Evolutionary conservation across 2,888 invertebrate species (phyloP), one percentile per base, ranked within the genome.

Genomic region (Auanema freiburgensis): DNA sequence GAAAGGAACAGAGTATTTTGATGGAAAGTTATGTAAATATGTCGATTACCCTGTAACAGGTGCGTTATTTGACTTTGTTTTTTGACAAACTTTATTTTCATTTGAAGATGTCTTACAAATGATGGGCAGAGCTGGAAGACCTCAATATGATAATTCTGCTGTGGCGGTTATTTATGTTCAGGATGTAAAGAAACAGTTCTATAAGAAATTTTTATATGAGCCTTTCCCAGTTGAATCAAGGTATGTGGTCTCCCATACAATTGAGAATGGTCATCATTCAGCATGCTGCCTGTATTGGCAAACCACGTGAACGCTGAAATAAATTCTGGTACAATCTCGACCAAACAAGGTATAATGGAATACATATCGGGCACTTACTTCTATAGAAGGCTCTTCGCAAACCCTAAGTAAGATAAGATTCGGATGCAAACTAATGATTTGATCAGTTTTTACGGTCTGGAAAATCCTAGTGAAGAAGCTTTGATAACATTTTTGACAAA

Each of bases 341-440:
- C 59, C 16, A 70, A 69, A 21, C 73, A 73, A 49, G 67, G 93
- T 76, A 91, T 94, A 55, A 87, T 98, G 63, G 96, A 98, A 85
- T 99, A 98, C 86, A 87, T 98, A 72, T 95, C 97, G 0, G 98
- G 96, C 91, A 99, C 98, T 0, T 99, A 94, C 83, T 94, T 97
- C 87, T 98, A 95, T 87, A 88, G 96, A 57, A 88, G 96, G 18
- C 86, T 97, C 5, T 85, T 95, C 59, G 91, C 91, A 82, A 97
- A 97, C 88, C 97, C 97, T 0, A 84, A 82, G 84, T 86, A 74
- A 40, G 63, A 40, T 49, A 16, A 21, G 12, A 25, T 11, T 49
- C n/a, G 12, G n/a, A 25, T 40, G 23, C 46, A 56, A 11, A 12
- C 46, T n/a, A 50, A 56, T 11, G 46, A 76, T 4, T 16, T 44